A percentile compares a stretch with the other conserved stretches of the same genome.
These are phyloP conservation scores for Nephrotoma flavescens DNA, from an alignment of 2,888 invertebrate species.

Conservation along the genomic window DNA sequence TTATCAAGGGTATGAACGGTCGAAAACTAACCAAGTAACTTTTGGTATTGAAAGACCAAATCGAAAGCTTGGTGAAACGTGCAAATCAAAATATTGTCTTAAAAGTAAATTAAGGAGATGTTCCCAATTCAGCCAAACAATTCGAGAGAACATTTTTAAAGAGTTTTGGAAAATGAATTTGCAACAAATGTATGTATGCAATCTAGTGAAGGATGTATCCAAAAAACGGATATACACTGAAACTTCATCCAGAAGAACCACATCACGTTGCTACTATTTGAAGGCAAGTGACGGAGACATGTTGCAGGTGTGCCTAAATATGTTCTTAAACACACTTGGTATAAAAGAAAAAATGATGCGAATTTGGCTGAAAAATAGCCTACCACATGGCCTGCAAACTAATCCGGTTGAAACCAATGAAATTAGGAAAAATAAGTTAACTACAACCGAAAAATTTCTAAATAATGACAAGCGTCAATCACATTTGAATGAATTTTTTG, in stretches of 20 bases:
- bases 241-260: neutral
- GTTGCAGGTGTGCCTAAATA: neutral
- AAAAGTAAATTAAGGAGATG: neutral
- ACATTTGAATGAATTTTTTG: neutral
- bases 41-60: conserved; percentile 1
- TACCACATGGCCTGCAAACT: conserved; percentile 1
- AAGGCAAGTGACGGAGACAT: neutral
- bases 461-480: conserved; percentile 1
- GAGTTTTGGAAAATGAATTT: conserved; percentile 1
- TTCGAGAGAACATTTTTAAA: neutral
- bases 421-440: neutral
- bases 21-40: neutral
- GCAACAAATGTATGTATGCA: neutral
- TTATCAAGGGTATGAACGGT: neutral
- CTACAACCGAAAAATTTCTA: neutral
- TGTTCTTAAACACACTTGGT: neutral
- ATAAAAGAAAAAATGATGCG: neutral
- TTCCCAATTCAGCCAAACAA: neutral
- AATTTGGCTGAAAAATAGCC: neutral
- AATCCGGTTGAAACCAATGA: neutral
- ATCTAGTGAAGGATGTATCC: neutral
- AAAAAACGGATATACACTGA: neutral
- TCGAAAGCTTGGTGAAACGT: neutral
- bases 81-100: neutral
- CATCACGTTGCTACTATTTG: neutral